These are phyloP conservation scores for Halcyon badia DNA, from an alignment of 2,797 vertebrate species.

Conservation along the genomic window DNA sequence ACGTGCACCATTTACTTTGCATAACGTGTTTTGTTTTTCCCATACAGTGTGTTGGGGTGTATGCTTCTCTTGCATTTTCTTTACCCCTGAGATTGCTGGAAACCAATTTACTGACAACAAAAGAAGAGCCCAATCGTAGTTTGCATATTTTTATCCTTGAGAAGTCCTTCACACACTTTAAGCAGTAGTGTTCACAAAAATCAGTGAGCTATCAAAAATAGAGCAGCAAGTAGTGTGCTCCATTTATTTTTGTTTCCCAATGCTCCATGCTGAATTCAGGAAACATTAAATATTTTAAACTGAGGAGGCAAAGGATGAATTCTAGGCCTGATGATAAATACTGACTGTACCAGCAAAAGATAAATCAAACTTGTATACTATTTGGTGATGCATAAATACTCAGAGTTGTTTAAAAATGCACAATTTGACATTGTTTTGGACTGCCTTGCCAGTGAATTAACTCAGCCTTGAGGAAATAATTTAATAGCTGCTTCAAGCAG, in stretches of 20 bases:
- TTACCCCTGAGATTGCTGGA: constrained; percentile 53
- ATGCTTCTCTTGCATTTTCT: constrained; percentile 35
- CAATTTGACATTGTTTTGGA: constrained; percentile 24
- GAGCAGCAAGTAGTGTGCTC: background rate
- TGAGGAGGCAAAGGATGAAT: background rate
- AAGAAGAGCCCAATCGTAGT: background rate
- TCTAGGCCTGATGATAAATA: constrained; percentile 16
- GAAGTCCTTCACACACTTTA: constrained; percentile 61
- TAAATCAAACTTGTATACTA: background rate
- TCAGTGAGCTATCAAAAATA: constrained; percentile 23
- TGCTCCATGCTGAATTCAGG: constrained; percentile 30
- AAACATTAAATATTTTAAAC: constrained; percentile 58
- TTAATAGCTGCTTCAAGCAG: background rate
- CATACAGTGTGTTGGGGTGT: background rate
- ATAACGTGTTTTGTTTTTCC: background rate
- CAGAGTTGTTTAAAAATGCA: constrained; percentile 37
- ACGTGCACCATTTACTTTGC: constrained; percentile 24
- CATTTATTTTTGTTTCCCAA: constrained; percentile 57
- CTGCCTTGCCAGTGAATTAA: constrained; percentile 1
- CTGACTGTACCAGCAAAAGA: background rate
- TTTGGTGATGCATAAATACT: constrained; percentile 40
- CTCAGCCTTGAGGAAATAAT: constrained; percentile 7
- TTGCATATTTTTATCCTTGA: constrained; percentile 60
- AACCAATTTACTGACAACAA: constrained; percentile 58
- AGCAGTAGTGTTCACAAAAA: constrained; percentile 38